Percentiles rank a stretch among this genome's conserved stretches.
Conservation (phyloP, 2,797 vertebrate species). For the Phalloptychus januarius region DNA sequence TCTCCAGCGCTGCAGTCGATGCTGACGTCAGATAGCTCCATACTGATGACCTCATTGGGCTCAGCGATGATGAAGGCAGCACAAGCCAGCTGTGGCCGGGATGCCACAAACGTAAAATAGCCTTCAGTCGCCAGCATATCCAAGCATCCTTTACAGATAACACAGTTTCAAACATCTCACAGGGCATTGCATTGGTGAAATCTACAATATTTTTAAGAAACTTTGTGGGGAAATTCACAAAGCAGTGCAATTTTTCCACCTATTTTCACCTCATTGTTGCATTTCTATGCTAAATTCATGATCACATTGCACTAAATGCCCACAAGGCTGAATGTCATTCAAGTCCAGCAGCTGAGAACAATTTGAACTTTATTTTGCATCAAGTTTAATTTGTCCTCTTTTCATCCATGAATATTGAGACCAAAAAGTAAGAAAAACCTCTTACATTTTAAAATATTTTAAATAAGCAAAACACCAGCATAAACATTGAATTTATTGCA, state of each 20-base stretch:
- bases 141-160: constrained; percentile 82
- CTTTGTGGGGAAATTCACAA: neutral
- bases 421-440: neutral
- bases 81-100: constrained; percentile 86
- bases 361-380: neutral
- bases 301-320: neutral
- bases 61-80: constrained; percentile 89
- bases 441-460: neutral
- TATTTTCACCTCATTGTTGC: neutral
- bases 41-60: constrained; percentile 85
- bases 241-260: neutral
- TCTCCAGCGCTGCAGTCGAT: constrained; percentile 90
- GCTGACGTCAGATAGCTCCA: constrained; percentile 85
- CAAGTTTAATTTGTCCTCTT: neutral
- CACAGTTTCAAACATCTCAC: neutral
- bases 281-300: neutral
- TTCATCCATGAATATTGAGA: neutral
- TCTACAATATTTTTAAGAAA: neutral
- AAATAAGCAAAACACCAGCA: neutral
- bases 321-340: neutral
- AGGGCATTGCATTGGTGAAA: neutral
- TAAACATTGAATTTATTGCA: neutral
- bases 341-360: neutral
- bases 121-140: constrained; percentile 93
- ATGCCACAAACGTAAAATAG: constrained; percentile 87